Conservation (phyloP, 2,113 vertebrate species). For the Andinoacara biseriatus region DNA sequence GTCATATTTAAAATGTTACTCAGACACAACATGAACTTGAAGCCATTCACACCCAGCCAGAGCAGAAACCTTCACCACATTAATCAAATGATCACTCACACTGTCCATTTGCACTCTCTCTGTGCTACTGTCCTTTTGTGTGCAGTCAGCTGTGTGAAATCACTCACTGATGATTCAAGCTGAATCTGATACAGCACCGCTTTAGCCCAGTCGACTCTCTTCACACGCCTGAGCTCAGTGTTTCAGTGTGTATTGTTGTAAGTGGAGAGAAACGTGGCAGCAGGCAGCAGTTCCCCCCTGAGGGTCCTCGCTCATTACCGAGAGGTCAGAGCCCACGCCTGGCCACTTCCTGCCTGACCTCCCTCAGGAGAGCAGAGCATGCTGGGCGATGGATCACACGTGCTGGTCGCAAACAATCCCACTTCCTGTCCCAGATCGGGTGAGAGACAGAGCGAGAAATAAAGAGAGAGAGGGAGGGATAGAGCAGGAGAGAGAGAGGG, state of each 20-base stretch:
- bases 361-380: slow-evolving; percentile 67
- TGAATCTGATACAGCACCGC: background rate
- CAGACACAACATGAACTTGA: background rate
- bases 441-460: slow-evolving; percentile 16
- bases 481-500: slow-evolving; percentile 46
- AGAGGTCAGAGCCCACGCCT: slow-evolving; percentile 77
- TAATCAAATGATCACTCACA: background rate
- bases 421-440: slow-evolving; percentile 68
- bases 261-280: slow-evolving; percentile 53
- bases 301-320: slow-evolving; percentile 72
- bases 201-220: background rate
- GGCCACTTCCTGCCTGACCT: slow-evolving; percentile 77
- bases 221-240: background rate
- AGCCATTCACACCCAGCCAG: background rate
- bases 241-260: background rate
- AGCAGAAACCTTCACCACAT: background rate
- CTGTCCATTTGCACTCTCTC: background rate
- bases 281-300: slow-evolving; percentile 48
- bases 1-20: background rate
- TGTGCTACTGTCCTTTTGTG: background rate
- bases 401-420: slow-evolving; percentile 75
- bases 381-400: slow-evolving; percentile 74
- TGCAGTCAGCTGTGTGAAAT: background rate
- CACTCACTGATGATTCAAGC: background rate
- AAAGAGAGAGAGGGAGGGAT: slow-evolving; percentile 42